These are phyloP conservation scores for Drosophila aldrichi DNA, from an alignment of 2,888 invertebrate species.

Conservation along the genomic window DNA sequence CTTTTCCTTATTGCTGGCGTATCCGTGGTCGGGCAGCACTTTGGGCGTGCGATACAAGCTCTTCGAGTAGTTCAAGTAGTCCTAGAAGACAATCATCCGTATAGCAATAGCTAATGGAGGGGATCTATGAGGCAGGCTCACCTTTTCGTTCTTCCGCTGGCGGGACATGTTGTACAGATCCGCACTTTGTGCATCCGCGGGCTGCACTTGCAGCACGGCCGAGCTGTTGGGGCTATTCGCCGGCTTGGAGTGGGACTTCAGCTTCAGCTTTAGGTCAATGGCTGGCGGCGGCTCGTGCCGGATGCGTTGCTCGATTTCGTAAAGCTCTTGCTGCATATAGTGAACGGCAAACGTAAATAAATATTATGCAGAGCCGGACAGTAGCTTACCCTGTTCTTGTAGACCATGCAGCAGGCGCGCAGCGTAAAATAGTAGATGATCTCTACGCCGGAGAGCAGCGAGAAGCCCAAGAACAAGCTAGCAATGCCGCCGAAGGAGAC, in stretches of 20 bases:
- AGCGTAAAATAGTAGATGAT: constrained; percentile 91
- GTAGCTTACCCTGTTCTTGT: constrained; percentile 82
- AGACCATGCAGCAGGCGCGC: constrained; percentile 86
- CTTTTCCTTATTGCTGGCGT: constrained; percentile 43
- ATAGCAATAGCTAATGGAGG: not conserved
- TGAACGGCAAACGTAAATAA: no score
- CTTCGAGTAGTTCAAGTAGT: constrained; percentile 71
- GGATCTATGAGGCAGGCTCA: not conserved
- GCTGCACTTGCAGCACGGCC: constrained; percentile 60
- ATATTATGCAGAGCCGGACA: not conserved
- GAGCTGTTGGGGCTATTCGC: constrained; percentile 14
- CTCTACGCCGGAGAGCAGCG: constrained; percentile 91
- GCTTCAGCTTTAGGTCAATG: constrained; percentile 78
- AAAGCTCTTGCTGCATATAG: constrained; percentile 75
- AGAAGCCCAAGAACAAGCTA: constrained; percentile 88
- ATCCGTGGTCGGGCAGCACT: constrained; percentile 62
- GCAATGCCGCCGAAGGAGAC: constrained; percentile 87
- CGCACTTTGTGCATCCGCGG: constrained; percentile 25
- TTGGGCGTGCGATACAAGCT: constrained; percentile 70
- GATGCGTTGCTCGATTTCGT: constrained; percentile 84
- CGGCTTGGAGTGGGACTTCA: constrained; percentile 57
- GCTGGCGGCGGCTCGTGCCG: constrained; percentile 79
- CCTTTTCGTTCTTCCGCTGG: constrained; percentile 55
- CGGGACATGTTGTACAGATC: constrained; percentile 17
- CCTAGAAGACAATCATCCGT: constrained; percentile 43